Conservation (phyloP, 2,113 vertebrate genomes). For the Xenus cinereus region DNA sequence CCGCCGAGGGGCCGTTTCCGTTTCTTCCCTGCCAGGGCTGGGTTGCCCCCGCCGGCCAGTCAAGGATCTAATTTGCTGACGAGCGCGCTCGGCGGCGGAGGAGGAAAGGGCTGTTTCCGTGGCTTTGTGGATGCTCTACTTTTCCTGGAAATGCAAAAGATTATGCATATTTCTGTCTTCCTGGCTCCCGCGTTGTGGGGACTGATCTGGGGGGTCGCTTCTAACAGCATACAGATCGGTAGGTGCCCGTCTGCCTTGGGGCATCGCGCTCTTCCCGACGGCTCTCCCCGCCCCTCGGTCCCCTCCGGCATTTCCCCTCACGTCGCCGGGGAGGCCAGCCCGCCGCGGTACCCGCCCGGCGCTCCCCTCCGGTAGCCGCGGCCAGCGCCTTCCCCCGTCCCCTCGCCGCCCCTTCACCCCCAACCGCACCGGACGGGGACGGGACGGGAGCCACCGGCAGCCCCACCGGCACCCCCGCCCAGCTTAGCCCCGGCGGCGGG, state of each 20-base stretch:
- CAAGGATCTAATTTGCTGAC: slow-evolving; percentile 80
- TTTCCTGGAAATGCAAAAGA: slow-evolving; percentile 93
- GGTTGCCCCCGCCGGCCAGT: slow-evolving; percentile 31
- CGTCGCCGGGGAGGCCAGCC: neutral
- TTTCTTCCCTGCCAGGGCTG: neutral
- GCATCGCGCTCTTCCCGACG: neutral
- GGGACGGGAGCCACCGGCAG: neutral
- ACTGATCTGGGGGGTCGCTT: slow-evolving; percentile 87
- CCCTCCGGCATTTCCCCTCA: neutral
- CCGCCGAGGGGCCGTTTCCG: neutral
- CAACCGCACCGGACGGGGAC: neutral
- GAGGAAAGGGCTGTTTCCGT: slow-evolving; percentile 36
- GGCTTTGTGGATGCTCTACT: slow-evolving; percentile 82
- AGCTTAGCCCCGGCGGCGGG: neutral
- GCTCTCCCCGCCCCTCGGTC: neutral
- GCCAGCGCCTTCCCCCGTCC: neutral
- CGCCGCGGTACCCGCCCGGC: neutral
- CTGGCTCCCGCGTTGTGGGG: slow-evolving; percentile 89
- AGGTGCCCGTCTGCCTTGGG: slow-evolving; percentile 63
- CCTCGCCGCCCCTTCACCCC: neutral
- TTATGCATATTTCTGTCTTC: slow-evolving; percentile 87
- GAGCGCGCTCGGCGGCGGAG: slow-evolving; percentile 48
- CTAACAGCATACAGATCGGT: slow-evolving; percentile 96
- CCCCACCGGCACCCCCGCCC: neutral
- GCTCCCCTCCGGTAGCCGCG: neutral